These are phyloP conservation scores for Arizona elegans DNA, from an alignment of 2,113 vertebrate genomes.

Conservation along the genomic window DNA sequence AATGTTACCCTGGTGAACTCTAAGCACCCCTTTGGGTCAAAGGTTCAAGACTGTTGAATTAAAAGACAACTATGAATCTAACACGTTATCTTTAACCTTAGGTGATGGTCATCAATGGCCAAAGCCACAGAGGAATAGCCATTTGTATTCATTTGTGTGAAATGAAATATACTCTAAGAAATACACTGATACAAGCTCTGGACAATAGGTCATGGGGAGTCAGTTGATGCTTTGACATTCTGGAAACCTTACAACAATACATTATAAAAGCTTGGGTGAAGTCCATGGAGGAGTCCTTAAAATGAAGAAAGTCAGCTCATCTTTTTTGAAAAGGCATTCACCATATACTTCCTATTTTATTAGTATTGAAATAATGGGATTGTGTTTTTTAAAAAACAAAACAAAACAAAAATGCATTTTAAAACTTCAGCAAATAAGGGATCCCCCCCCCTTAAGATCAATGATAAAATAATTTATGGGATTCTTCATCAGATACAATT, in stretches of 20 bases:
- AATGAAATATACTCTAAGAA: constrained; percentile 32
- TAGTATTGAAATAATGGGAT: neutral
- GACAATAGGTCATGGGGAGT: neutral
- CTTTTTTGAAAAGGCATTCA: neutral
- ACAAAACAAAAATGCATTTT: neutral
- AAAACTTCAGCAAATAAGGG: neutral
- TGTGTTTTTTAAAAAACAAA: neutral
- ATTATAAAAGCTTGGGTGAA: neutral
- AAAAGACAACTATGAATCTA: constrained; percentile 59
- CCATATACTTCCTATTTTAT: neutral
- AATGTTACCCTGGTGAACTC: constrained; percentile 56
- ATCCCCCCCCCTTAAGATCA: neutral
- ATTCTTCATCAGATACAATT: neutral
- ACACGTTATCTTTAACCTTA: constrained; percentile 50
- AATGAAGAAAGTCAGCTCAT: neutral
- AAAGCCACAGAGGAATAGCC: constrained; percentile 38
- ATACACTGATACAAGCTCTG: neutral
- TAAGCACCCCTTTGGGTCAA: constrained; percentile 56
- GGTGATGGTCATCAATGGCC: constrained; percentile 25
- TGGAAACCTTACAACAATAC: neutral
- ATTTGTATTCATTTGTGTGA: constrained; percentile 35
- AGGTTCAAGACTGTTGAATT: constrained; percentile 63
- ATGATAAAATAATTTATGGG: neutral
- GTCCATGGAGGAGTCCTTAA: neutral
- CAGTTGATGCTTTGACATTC: neutral